A percentile compares a stretch with the other conserved stretches of the same genome.
phyloP scores from a whole-genome alignment of 2,888 invertebrate species.

The Malthinus seriepunctatus region DNA sequence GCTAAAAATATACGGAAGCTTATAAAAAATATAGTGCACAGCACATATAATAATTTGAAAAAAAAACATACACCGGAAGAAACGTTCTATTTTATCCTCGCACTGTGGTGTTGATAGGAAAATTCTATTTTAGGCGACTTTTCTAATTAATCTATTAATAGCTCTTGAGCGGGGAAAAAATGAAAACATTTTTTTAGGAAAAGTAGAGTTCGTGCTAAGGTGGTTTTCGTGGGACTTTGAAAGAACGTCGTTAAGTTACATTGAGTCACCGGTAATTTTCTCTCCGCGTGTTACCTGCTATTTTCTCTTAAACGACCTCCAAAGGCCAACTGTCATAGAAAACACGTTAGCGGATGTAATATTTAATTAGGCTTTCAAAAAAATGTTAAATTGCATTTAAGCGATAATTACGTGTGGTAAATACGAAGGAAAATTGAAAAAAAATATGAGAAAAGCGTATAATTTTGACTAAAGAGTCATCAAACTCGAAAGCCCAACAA shows the following conservation, averaged over 20 bases:
- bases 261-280: slow-evolving; percentile 14
- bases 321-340: slow-evolving; percentile 18
- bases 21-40: too few relatives aligned
- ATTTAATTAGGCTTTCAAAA: slow-evolving; percentile 8
- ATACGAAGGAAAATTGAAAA: too few relatives aligned
- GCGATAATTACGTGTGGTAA: too few relatives aligned
- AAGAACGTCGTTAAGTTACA: slow-evolving; percentile 8
- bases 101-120: not conserved
- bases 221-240: slow-evolving; percentile 1
- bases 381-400: not conserved
- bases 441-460: too few relatives aligned
- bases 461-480: too few relatives aligned
- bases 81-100: slow-evolving; percentile 9
- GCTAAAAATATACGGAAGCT: too few relatives aligned
- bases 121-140: not conserved
- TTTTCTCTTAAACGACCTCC: slow-evolving; percentile 16
- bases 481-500: too few relatives aligned
- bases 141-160: not conserved
- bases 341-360: slow-evolving; percentile 17
- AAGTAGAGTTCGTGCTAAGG: not conserved
- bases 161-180: not conserved
- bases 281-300: slow-evolving; percentile 13
- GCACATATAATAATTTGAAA: not conserved
- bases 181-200: not conserved
- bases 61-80: slow-evolving; percentile 7